A percentile compares a stretch with the other conserved stretches of the same genome.
These are phyloP conservation scores for Ranitomeya variabilis DNA, from an alignment of 2,113 vertebrate genomes.

Conservation along the genomic window DNA sequence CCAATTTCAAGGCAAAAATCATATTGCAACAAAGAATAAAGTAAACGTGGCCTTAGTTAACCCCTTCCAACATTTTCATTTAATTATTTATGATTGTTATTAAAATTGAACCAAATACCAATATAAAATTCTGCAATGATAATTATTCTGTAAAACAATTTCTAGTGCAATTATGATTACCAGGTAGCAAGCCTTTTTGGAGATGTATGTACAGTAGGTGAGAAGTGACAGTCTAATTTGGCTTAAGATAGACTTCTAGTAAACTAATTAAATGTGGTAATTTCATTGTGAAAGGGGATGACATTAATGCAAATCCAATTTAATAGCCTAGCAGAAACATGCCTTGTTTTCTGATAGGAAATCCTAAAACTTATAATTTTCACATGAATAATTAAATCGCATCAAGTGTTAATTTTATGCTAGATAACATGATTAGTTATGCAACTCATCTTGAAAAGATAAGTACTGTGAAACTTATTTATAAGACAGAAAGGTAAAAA, in stretches of 20 bases:
- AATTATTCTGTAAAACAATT: constrained; percentile 63
- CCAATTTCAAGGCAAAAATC: not conserved
- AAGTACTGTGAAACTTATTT: not conserved
- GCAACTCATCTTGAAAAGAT: not conserved
- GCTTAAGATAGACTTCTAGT: constrained; percentile 63
- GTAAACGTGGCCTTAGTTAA: not conserved
- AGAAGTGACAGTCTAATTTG: constrained; percentile 68
- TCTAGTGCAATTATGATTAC: constrained; percentile 60
- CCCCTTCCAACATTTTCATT: not conserved
- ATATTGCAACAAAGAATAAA: not conserved
- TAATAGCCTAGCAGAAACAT: constrained; percentile 68
- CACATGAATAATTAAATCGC: constrained; percentile 60
- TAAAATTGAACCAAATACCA: not conserved
- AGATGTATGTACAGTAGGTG: constrained; percentile 63
- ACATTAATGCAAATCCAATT: constrained; percentile 74
- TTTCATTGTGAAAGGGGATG: constrained; percentile 68
- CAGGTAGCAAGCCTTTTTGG: constrained; percentile 61
- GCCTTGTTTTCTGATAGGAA: constrained; percentile 65
- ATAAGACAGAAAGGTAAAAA: not conserved
- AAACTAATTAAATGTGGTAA: constrained; percentile 72
- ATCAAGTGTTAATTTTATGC: constrained; percentile 15
- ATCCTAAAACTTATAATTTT: constrained; percentile 67
- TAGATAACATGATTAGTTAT: not conserved
- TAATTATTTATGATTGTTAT: not conserved
- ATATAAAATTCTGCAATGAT: constrained; percentile 46